Evolutionary conservation across 2,888 invertebrate genomes (phyloP).

Genomic region (Lasioglossum vierecki): DNA sequence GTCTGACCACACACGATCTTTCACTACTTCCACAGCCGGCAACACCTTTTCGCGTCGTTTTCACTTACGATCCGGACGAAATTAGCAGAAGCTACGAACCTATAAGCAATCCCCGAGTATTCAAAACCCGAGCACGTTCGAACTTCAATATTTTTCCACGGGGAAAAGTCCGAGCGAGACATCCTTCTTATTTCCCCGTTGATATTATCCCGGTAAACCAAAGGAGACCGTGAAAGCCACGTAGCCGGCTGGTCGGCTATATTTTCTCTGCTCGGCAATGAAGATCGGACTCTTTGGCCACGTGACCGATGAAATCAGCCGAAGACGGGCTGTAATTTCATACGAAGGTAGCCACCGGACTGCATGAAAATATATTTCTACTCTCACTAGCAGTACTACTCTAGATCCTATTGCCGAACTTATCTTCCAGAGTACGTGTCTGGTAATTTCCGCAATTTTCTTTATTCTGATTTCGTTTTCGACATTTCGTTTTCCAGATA

Average conservation of each 20-base stretch:
- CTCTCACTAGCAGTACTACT: not conserved
- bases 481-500: not conserved
- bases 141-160: conserved; percentile 19
- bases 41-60: not conserved
- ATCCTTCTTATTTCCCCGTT: conserved; percentile 20
- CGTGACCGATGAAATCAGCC: conserved; percentile 32
- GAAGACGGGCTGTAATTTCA: not conserved
- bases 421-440: not conserved
- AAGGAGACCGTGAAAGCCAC: conserved; percentile 21
- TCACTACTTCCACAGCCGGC: not conserved
- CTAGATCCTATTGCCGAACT: not conserved
- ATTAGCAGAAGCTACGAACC: not conserved
- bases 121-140: conserved; percentile 30
- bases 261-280: not conserved
- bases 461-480: not conserved
- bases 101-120: not conserved
- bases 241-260: conserved; percentile 26
- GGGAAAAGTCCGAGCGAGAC: not conserved
- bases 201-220: conserved; percentile 1
- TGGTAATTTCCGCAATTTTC: not conserved
- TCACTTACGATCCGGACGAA: not conserved
- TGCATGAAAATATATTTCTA: conserved; percentile 6
- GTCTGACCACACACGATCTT: not conserved
- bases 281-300: conserved; percentile 23
- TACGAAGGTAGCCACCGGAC: not conserved